These are phyloP conservation scores for Trissoscelio sp. DNA, from an alignment of 2,888 invertebrate genomes.

Conservation along the genomic window DNA sequence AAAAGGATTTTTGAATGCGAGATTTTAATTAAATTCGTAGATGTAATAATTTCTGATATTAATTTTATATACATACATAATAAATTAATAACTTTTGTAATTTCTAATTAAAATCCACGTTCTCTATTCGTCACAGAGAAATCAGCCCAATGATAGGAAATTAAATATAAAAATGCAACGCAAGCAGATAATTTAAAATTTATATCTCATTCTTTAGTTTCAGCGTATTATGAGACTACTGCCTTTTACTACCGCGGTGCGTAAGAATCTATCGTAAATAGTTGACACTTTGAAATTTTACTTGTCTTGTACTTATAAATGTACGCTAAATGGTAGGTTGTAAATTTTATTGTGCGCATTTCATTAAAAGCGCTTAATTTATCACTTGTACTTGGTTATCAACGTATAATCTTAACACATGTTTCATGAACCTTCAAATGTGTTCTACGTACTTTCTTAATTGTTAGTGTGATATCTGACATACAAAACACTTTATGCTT, in stretches of 20 bases:
- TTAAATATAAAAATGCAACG: conserved; percentile 48
- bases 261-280: conserved; percentile 40
- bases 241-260: conserved; percentile 50
- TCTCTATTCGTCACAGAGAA: conserved; percentile 25
- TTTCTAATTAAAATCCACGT: conserved; percentile 50
- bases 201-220: conserved; percentile 57
- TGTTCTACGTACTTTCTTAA: conserved; percentile 11
- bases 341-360: conserved; percentile 42
- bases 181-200: conserved; percentile 59
- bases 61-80: too few relatives aligned
- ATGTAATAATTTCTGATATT: too few relatives aligned
- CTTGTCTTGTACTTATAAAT: conserved; percentile 44
- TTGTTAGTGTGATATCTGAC: conserved; percentile 9
- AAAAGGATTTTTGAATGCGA: too few relatives aligned
- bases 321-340: conserved; percentile 35
- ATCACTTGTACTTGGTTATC: conserved; percentile 46
- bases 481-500: background rate
- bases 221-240: conserved; percentile 42
- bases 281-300: conserved; percentile 36
- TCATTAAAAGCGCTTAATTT: conserved; percentile 52
- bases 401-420: conserved; percentile 34
- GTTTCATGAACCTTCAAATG: conserved; percentile 19
- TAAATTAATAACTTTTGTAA: too few relatives aligned
- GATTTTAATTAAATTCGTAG: too few relatives aligned
- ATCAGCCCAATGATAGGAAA: conserved; percentile 10